Conservation (phyloP, 2,888 invertebrate species). For the Cosmia pyralina region DNA sequence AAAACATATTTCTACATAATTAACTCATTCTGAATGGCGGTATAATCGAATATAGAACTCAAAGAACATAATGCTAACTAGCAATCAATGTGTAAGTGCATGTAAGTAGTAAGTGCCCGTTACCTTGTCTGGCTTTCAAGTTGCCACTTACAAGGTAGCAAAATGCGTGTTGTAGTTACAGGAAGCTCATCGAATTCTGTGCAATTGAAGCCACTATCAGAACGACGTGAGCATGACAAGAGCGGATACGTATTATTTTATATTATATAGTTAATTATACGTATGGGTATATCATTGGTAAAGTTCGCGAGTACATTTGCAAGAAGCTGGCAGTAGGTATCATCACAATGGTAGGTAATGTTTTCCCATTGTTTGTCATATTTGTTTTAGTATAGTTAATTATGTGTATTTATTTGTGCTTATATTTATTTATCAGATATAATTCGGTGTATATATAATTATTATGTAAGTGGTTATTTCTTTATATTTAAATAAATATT, state of each 20-base stretch:
- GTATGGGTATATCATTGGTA: conserved; percentile 18
- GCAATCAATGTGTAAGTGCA: conserved; percentile 63
- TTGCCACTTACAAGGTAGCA: conserved; percentile 63
- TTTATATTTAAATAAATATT: no score
- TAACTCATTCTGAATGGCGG: conserved; percentile 13
- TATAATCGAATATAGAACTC: conserved; percentile 45
- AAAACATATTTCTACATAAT: conserved; percentile 16
- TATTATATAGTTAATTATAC: conserved; percentile 50
- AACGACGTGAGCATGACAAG: conserved; percentile 64
- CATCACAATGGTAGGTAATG: no score
- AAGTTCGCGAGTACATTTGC: no score
- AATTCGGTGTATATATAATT: no score
- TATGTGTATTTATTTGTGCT: no score
- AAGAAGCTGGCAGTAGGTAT: no score
- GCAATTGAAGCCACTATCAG: conserved; percentile 62
- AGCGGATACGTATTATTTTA: conserved; percentile 57
- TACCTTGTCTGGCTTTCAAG: conserved; percentile 56
- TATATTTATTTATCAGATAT: no score
- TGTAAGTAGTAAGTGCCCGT: conserved; percentile 60
- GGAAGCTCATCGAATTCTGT: conserved; percentile 66
- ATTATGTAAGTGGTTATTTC: no score
- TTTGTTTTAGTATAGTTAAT: no score
- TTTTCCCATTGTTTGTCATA: no score
- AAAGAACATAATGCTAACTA: conserved; percentile 59
- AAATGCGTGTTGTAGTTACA: conserved; percentile 64